Percentiles rank a stretch among this genome's conserved stretches.
phyloP scores from a whole-genome alignment of 2,888 invertebrate species.

The Agrypnus murinus region DNA sequence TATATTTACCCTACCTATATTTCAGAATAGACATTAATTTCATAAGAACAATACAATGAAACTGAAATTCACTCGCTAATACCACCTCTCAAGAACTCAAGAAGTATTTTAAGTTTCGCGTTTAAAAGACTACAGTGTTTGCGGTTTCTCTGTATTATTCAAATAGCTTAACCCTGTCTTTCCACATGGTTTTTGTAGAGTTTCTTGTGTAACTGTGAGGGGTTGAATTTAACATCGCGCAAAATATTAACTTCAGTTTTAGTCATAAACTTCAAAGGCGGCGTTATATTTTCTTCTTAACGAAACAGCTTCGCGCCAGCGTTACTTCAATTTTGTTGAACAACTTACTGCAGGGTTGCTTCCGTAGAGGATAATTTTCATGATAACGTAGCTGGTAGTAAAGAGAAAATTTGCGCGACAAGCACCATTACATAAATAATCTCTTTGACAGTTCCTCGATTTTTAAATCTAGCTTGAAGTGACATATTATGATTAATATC shows the following conservation, averaged over 20 bases:
- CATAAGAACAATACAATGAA: no score
- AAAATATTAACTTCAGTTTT: not conserved
- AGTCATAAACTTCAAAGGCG: conserved; percentile 8
- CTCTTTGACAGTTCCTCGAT: no score
- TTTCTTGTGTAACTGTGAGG: not conserved
- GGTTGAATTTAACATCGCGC: not conserved
- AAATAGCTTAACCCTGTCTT: not conserved
- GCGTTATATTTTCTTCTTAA: not conserved
- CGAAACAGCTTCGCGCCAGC: not conserved
- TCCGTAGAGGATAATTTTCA: conserved; percentile 24
- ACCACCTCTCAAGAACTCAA: no score
- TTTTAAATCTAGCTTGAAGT: no score
- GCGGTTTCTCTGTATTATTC: not conserved
- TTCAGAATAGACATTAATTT: no score
- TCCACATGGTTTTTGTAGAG: not conserved
- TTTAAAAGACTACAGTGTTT: not conserved
- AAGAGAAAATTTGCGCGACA: no score
- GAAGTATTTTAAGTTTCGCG: no score
- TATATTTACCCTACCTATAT: no score
- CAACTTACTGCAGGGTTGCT: conserved; percentile 17
- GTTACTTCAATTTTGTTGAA: conserved; percentile 16
- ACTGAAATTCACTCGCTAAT: no score
- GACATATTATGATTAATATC: no score
- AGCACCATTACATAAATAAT: no score
- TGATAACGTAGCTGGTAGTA: not conserved